phyloP scores from a whole-genome alignment of 2,113 vertebrate species.

The Garra rufa region DNA sequence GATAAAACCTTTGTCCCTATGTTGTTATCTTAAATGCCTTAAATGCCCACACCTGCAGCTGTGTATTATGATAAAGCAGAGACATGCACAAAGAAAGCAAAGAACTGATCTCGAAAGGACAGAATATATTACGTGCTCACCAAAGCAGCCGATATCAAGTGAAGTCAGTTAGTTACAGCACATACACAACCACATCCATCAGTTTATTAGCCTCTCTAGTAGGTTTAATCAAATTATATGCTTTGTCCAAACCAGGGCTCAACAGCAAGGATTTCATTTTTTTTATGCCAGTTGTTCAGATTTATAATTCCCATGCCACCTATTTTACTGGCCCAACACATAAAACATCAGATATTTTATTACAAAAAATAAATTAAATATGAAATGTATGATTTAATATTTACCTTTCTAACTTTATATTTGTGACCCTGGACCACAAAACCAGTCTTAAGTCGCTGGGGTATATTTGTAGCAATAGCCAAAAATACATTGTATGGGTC shows the following conservation, averaged over 20 bases:
- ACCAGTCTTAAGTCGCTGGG: too few species aligned
- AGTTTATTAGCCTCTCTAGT: slow-evolving; percentile 14
- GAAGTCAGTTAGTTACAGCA: slow-evolving; percentile 35
- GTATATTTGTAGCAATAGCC: too few species aligned
- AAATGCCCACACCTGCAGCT: slow-evolving; percentile 38
- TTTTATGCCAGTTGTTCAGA: not conserved
- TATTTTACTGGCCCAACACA: not conserved
- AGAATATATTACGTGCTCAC: slow-evolving; percentile 30
- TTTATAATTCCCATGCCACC: not conserved
- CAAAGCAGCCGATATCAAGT: slow-evolving; percentile 48
- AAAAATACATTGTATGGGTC: too few species aligned
- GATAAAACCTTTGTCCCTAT: not conserved
- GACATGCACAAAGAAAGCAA: slow-evolving; percentile 59
- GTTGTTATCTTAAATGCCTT: not conserved
- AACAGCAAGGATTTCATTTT: slow-evolving; percentile 12
- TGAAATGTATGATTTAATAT: too few species aligned
- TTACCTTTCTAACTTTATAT: too few species aligned
- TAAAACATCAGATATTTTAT: not conserved
- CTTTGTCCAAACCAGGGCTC: not conserved
- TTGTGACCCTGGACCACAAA: too few species aligned
- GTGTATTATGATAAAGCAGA: slow-evolving; percentile 47
- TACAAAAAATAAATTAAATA: too few species aligned
- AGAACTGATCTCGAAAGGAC: slow-evolving; percentile 51
- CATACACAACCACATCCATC: slow-evolving; percentile 22
- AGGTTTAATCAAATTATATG: not conserved